Evolutionary conservation across 2,797 vertebrate species (phyloP), one percentile per base, ranked within the genome.

Genomic region (Amphiprion clarkii): DNA sequence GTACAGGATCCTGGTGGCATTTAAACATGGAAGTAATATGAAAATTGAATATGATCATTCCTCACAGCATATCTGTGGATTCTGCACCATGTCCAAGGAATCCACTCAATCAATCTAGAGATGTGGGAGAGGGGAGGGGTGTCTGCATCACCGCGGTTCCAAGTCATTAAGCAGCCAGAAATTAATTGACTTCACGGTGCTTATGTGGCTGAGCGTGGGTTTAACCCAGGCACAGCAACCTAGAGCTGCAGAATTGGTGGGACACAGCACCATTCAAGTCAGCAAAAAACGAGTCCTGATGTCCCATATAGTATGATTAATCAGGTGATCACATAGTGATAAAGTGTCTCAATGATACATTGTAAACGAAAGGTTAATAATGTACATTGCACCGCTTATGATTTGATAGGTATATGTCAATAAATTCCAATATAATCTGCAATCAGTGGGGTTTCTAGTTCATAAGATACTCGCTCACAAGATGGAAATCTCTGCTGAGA

Each of bases 151-250:
- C 82, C 31, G 85, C 84, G 64, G 92, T 93, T 94, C 92, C 92
- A 90, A 91, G 91, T 93, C 94, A 94, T 94, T 94, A 94, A 94
- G 92, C 93, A 92, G 87, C 83, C 84, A 89, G 93, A 94, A 93
- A 94, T 94, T 92, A 94, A 94, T 94, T 94, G 93, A 93, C 93
- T 93, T 90, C 88, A 91, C 73, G 84, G 89, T 92, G 85, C 90
- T 92, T 92, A 91, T 90, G 76, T 84, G 87, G 76, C 88, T 89
- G 88, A 90, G 88, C 85, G 76, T 92, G 82, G 90, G 84, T 90
- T 93, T 92, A 92, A 92, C 87, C 87, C 88, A 86, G 72, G 79
- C 87, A 60, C 79, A 63, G 89, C 86, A 89, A 84, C 85, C 64
- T 29, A 12, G 58, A 81, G 87, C 87, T 84, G 84, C 74, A 74